Evolutionary conservation across 2,888 invertebrate species (phyloP).

Genomic region (Pelosia muscerda): DNA sequence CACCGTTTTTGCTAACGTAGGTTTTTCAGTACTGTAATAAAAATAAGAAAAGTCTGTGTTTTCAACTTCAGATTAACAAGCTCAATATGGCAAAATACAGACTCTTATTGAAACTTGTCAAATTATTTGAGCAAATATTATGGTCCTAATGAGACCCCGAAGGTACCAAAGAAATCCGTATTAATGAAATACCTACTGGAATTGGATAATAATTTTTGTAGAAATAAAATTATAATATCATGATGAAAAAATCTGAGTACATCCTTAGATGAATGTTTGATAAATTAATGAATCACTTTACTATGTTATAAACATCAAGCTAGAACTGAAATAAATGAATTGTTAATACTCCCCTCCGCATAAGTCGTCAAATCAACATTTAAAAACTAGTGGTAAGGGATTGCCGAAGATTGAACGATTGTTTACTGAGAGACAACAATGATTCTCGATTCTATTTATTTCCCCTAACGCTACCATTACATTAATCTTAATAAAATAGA

Average conservation of each 20-base stretch:
- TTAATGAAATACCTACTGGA: neutral
- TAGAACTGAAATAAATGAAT: slow-evolving; percentile 49
- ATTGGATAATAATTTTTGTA: neutral
- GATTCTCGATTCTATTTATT: too few species aligned
- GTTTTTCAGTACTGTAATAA: slow-evolving; percentile 40
- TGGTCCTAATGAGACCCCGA: slow-evolving; percentile 22
- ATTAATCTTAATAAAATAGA: too few species aligned
- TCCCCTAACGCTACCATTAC: too few species aligned
- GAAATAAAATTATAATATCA: neutral
- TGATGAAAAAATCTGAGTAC: neutral
- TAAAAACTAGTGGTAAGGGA: too few species aligned
- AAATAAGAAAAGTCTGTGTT: slow-evolving; percentile 30
- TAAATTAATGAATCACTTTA: neutral
- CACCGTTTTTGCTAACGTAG: slow-evolving; percentile 37
- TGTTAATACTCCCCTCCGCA: slow-evolving; percentile 22
- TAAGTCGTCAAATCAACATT: slow-evolving; percentile 39
- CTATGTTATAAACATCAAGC: slow-evolving; percentile 38
- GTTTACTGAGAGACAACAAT: too few species aligned
- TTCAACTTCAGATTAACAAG: slow-evolving; percentile 39
- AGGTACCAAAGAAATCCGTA: slow-evolving; percentile 13
- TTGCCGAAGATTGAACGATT: too few species aligned
- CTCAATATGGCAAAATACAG: slow-evolving; percentile 26
- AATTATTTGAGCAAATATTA: slow-evolving; percentile 16
- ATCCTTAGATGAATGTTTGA: too few species aligned
- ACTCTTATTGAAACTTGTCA: slow-evolving; percentile 15